Conservation (phyloP, 2,888 invertebrate genomes). For the Poecilus cupreus region DNA sequence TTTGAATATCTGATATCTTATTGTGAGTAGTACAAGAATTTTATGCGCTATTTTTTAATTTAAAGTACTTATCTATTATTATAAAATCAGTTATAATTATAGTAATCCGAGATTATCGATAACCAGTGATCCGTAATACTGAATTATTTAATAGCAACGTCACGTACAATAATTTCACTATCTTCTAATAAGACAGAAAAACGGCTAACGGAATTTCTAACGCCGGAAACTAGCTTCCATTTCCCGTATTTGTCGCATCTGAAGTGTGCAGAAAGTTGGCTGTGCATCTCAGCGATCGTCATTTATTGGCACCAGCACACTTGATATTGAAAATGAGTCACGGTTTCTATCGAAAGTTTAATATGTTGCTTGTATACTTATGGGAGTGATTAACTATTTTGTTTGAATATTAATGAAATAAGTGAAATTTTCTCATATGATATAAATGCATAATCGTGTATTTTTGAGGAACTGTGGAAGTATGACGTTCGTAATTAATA, state of each 20-base stretch:
- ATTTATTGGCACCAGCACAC: background rate
- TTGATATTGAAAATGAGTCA: background rate
- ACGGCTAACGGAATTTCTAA: background rate
- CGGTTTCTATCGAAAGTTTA: conserved; percentile 8
- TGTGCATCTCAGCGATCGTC: background rate
- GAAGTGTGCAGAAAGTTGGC: conserved; percentile 13
- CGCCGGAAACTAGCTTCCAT: conserved; percentile 5
- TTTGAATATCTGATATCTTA: no score
- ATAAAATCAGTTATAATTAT: no score
- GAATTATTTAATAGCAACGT: no score
- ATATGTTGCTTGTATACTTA: background rate
- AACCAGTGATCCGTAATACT: no score
- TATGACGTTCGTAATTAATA: no score
- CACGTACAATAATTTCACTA: background rate
- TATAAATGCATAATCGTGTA: background rate
- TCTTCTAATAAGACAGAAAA: background rate
- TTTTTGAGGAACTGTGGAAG: no score
- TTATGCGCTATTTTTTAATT: no score
- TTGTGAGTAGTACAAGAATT: no score
- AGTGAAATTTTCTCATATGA: background rate
- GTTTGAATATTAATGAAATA: background rate
- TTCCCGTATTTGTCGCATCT: conserved; percentile 4
- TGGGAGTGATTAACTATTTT: no score
- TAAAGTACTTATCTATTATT: no score
- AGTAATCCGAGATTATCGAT: no score